phyloP scores from a whole-genome alignment of 2,113 vertebrate genomes.

The Pipra filicauda region DNA sequence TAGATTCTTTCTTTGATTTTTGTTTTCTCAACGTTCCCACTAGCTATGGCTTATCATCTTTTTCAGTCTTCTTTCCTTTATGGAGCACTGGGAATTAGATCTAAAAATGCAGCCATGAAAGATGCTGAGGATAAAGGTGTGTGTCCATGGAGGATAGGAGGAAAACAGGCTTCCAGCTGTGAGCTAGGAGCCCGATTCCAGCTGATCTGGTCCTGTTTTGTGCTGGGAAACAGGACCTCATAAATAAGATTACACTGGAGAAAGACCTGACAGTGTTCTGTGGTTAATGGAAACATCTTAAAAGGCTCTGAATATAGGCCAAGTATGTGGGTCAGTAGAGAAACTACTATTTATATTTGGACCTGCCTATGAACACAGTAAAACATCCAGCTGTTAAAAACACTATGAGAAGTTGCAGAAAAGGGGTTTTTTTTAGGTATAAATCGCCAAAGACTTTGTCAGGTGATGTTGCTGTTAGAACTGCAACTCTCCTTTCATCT shows the following conservation, averaged over 20 bases:
- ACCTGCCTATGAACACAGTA: constrained; percentile 1
- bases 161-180: background rate
- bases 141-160: background rate
- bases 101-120: background rate
- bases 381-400: constrained; percentile 53
- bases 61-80: background rate
- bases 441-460: background rate
- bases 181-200: background rate
- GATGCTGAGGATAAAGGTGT: background rate
- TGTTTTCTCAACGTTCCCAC: background rate
- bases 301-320: constrained; percentile 44
- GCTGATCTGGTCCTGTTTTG: background rate
- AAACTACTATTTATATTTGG: constrained; percentile 41
- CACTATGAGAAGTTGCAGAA: background rate
- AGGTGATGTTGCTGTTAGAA: constrained; percentile 1
- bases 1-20: background rate
- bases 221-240: constrained; percentile 27
- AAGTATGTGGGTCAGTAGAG: constrained; percentile 60
- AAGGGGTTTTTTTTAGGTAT: background rate
- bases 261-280: constrained; percentile 27
- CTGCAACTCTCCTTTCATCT: background rate
- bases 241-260: constrained; percentile 44
- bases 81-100: background rate
- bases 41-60: background rate
- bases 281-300: constrained; percentile 38